Evolutionary conservation across 2,797 vertebrate genomes (phyloP), one percentile per base, ranked within the genome.

Genomic region (Uromys caudimaculatus): DNA sequence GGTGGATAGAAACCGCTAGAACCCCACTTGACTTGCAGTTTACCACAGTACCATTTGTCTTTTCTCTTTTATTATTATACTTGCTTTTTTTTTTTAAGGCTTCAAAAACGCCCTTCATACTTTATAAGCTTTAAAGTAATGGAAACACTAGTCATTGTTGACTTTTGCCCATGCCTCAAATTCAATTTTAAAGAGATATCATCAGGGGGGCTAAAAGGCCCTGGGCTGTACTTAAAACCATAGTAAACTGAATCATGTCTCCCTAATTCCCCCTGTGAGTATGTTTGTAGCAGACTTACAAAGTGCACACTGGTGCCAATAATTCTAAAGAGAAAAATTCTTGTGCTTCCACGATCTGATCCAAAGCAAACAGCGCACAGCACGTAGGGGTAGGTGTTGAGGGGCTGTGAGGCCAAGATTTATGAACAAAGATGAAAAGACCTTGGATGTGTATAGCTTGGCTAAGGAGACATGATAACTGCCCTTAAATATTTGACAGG

Each of bases 381-480:
- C 89, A 95, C 0, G 60, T 91, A 82, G 7, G 87, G 91, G 87
- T 90, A 97, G 94, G 96, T 97, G 97, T 92, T 98, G 98, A 98
- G 96, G 95, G 96, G 96, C 77, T 94, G 97, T 95, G 97, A 97
- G 95, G 96, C 97, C 88, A 38, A 98, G 98, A 97, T 98, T 98
- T 98, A 97, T 50, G 96, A 96, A 98, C 89, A 96, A 97, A 97
- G 97, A 98, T 97, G 88, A 97, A 98, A 98, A 97, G 97, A 95
- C 97, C 95, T 88, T 96, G 97, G 97, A 97, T 96, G 95, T 98
- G 98, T 95, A 81, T 83, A 95, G 95, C 94, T 96, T 97, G 97
- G 92, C 96, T 96, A 92, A 97, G 94, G 64, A 97, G 97, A 97
- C 87, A 96, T 97, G 97, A 97, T 97, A 98, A 97, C 95, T 93